Percentiles rank a stretch among this genome's conserved stretches.
Conservation (phyloP, 2,113 vertebrate species). For the Cairina moschata region DNA sequence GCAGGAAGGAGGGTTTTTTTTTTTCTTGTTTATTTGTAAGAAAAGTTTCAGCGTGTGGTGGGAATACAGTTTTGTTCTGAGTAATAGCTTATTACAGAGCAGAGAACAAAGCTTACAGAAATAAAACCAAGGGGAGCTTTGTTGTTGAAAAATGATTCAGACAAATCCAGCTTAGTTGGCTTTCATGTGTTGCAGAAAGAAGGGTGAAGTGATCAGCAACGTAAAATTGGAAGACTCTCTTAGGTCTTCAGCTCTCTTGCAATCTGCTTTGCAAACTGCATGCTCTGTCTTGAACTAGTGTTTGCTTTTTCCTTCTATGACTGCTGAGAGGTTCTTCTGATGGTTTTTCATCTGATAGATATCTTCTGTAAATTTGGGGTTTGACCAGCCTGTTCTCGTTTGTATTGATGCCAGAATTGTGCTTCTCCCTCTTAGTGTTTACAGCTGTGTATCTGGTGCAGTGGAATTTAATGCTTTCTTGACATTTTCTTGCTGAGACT, state of each 20-base stretch:
- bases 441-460: neutral
- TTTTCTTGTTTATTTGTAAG: constrained; percentile 27
- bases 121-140: constrained; percentile 23
- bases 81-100: constrained; percentile 26
- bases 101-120: constrained; percentile 29
- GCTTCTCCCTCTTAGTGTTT: neutral
- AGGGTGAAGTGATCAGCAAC: constrained; percentile 5
- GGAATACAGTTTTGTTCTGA: neutral
- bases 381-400: neutral
- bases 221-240: neutral
- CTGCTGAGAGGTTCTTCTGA: neutral
- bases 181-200: neutral
- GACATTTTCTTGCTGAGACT: constrained; percentile 1
- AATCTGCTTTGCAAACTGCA: neutral
- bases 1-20: neutral
- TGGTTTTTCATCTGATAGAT: neutral
- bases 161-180: constrained; percentile 7
- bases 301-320: neutral
- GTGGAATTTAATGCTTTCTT: constrained; percentile 16
- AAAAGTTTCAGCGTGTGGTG: neutral
- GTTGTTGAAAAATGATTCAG: constrained; percentile 24
- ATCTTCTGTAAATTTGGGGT: neutral
- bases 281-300: neutral
- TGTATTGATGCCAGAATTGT: neutral
- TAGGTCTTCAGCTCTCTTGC: accelerated